These are phyloP conservation scores for Rambutsinella grinnellia DNA, from an alignment of 2,888 invertebrate genomes.

Conservation along the genomic window DNA sequence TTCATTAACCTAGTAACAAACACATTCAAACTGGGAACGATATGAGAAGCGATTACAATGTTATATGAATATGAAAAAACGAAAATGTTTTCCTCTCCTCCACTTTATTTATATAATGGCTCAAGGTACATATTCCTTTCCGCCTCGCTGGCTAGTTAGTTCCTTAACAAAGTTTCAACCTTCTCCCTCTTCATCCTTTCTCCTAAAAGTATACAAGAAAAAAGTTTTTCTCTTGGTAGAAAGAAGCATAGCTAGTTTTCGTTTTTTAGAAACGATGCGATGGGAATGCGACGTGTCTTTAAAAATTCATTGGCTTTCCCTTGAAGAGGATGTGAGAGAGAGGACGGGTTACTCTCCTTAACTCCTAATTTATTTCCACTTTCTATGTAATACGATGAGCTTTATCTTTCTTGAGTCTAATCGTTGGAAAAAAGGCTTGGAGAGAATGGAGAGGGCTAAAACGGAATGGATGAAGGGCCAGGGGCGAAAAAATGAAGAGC, in stretches of 20 bases:
- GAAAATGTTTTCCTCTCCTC: background rate
- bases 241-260: no score
- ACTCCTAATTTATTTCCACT: constrained; percentile 39
- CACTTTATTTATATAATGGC: no score
- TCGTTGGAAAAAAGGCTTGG: background rate
- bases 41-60: constrained; percentile 20
- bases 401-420: background rate
- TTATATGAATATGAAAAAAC: constrained; percentile 6
- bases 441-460: background rate
- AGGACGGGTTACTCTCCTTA: background rate
- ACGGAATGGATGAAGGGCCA: constrained; percentile 3
- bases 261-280: background rate
- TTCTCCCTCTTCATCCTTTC: background rate
- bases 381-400: constrained; percentile 22
- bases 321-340: background rate
- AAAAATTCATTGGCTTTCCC: constrained; percentile 31
- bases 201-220: background rate
- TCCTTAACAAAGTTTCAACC: constrained; percentile 20
- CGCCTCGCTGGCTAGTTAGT: constrained; percentile 30
- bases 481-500: constrained; percentile 20
- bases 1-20: constrained; percentile 38
- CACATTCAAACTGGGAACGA: background rate
- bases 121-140: constrained; percentile 23
- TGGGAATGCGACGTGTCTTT: constrained; percentile 35
- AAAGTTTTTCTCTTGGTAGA: background rate